Evolutionary conservation across 2,113 vertebrate genomes (phyloP), one percentile per base, ranked within the genome.

Genomic region (Neolamprologus variostigma): DNA sequence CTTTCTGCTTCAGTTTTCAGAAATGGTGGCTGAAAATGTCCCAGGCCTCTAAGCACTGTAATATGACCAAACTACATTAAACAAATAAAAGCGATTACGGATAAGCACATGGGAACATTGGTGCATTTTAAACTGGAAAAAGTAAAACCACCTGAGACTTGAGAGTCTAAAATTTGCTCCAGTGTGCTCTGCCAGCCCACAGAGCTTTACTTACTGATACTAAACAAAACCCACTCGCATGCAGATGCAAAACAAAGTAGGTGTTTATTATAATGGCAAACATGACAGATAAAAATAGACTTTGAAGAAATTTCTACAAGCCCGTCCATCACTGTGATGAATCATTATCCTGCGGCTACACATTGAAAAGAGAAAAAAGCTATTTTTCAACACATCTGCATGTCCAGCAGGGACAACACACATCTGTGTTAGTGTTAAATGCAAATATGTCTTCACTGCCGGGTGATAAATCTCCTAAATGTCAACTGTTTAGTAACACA

Each of bases 401-500:
- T 84, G 87, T 87, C 80, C 88, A 54, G 86, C 91, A 87, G 86
- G 79, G 90, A 87, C 92, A 88, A 73, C 88, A 63, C 87, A 93
- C 92, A 93, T 93, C 92, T 94, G 93, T 94, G 93, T 94, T 92
- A 89, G 86, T 91, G 87, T 81, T 88, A 79, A 81, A 90, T 80
- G 85, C 73, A 88, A 92, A 93, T 91, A 86, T 21, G 83, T 84
- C 89, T 21, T 79, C 83, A 28, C 47, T 37, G 79, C 17, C 2
- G 5, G 81, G 42, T 61, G 82, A 93, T 93, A 90, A 82, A 90
- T 92, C 89, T 91, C 61, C 83, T 23, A 1, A 80, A 85, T 35
- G 79, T 86, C 80, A 78, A 87, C 85, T 57, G 82, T 83, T 83
- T 53, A 85, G 82, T 33, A 63, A 81, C 50, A 71, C 9, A 78